Evolutionary conservation across 2,113 vertebrate genomes (phyloP), one percentile per base, ranked within the genome.

Genomic region (Syngnathus floridae): DNA sequence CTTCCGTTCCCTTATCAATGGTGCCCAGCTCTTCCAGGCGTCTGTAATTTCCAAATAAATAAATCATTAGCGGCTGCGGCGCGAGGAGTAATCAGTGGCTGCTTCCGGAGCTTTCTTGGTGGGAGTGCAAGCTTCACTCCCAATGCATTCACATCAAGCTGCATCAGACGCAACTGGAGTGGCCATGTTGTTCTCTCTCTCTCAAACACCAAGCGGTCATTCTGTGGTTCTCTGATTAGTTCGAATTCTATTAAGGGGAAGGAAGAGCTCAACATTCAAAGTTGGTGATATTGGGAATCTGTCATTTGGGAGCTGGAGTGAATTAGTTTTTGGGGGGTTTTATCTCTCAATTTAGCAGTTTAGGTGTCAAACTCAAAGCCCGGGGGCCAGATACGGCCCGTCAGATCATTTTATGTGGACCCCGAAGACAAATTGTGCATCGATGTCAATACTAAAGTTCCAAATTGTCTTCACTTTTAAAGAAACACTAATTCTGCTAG

Each of bases 31-130:
- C 82, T 83, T 77, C 70, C 72, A 70, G 64, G 65, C 64, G 67
- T 77, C 79, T 74, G 72, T 82, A 80, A 82, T 87, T 85, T 88
- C 63, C 74, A 84, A 87, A 88, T 87, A 87, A 89, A 88, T 85
- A 86, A 88, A 86, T 87, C 81, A 88, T 82, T 83, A 85, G 70
- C 55, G 70, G 76, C 59, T 80, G 67, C 67, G 75, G 80, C 69
- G 54, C 60, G 71, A 84, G 79, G 75, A 85, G 84, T 87, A 84
- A 87, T 87, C 84, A 82, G 67, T 58, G 69, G 68, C 73, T 79
- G 76, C 71, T 65, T 69, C 77, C 56, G 67, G 72, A 38, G 75
- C 66, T 46, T 54, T 35, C 70, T 86, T 65, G 0, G 62, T 76
- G 71, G 78, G 77, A 74, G 75, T 69, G 72, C 62, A 31, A 61